Evolutionary conservation across 1,140 invertebrate genomes (phyloP), one percentile per base, ranked within the genome.

Genomic region (Leptopilina boulardi): DNA sequence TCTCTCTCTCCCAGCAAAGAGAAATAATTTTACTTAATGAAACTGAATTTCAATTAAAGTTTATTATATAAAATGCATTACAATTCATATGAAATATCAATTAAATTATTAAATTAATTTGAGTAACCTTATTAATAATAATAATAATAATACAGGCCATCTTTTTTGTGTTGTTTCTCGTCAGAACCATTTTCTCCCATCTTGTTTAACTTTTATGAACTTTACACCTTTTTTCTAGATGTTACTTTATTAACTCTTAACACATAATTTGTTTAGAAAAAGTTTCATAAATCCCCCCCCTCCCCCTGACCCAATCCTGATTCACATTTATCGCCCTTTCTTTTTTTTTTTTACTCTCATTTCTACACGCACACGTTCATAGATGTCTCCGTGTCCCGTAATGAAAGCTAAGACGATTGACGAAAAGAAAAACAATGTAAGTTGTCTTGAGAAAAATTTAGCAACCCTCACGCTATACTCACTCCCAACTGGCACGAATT

Each of bases 401-500:
- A 75, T 75, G 74, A 75, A 82, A 79, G 15, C 34, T 73, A 21
- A 84, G 85, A 87, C 84, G 85, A 88, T 86, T 88, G 87, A 86
- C 70, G 76, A 88, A 88, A 85, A 83, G 74, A 80, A 78, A 84
- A 89, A 51, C 15, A 91, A 91, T 91, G 89, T 91, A 91, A 90
- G 89, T 91, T 89, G 86, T 87, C 84, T 87, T 87, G 84, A 88
- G 83, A 84, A 87, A 83, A 77, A 82, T 84, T 84, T 81, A 80
- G 77, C 81, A 87, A 85, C 81, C 88, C 84, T 88, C 88, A 89
- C 86, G 86, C 87, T 90, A 9, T 38, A 89, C 84, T 89, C 84
- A 87, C 87, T 90, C 89, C 88, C 88, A 89, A 91, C 88, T 91
- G 88, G 89, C 89, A 91, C 89, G 89, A 89, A 82, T 87, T 81